Evolutionary conservation across 2,113 vertebrate species (phyloP).

Genomic region (Spea multiplicata): DNA sequence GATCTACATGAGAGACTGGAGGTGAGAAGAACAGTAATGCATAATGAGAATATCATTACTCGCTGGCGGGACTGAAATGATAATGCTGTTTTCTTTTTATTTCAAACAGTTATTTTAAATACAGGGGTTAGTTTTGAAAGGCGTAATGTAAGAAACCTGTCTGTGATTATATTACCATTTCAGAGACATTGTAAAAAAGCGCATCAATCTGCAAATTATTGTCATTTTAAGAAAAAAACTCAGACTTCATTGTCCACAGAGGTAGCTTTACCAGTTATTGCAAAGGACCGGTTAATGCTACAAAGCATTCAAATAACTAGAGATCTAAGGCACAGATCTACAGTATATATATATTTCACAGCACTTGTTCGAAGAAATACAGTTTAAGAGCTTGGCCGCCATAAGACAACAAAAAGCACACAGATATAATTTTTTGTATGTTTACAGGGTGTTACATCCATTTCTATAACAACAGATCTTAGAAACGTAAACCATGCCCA

Average conservation of each 20-base stretch:
- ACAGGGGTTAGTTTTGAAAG: constrained; percentile 4
- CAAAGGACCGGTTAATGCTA: not conserved
- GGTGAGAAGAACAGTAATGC: constrained; percentile 13
- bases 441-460: no score
- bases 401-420: no score
- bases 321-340: no score
- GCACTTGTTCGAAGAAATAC: no score
- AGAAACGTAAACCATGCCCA: no score
- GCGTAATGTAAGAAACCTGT: not conserved
- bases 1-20: constrained; percentile 37
- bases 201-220: constrained; percentile 19
- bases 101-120: constrained; percentile 25
- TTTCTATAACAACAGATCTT: no score
- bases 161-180: constrained; percentile 16
- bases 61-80: constrained; percentile 14
- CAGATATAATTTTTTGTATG: no score
- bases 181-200: not conserved
- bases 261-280: not conserved
- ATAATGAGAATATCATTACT: constrained; percentile 37
- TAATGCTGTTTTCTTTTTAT: constrained; percentile 20
- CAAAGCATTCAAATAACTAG: no score
- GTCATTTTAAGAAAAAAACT: not conserved
- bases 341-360: no score
- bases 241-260: not conserved
- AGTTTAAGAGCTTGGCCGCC: no score